A percentile compares a stretch with the other conserved stretches of the same genome.
Conservation (phyloP, 2,797 vertebrate species). For the Typhlichthys eigenmanni region DNA sequence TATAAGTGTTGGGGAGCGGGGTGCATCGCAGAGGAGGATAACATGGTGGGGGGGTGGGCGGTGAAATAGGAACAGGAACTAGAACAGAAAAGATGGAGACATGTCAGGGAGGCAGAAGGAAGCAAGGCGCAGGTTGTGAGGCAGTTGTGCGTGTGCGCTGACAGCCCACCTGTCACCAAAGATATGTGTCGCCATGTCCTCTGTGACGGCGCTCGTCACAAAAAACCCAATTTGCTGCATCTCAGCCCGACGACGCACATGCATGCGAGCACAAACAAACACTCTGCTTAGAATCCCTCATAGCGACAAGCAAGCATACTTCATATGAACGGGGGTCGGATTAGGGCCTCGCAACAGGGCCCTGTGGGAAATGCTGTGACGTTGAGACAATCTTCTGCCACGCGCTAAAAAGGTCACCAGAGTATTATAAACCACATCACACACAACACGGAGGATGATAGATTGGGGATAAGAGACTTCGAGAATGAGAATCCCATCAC, state of each 20-base stretch:
- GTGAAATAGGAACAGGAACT: neutral
- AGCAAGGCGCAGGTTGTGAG: neutral
- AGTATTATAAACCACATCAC: slow-evolving; percentile 11
- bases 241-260: neutral
- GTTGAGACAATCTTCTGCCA: no score
- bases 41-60: neutral
- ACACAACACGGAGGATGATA: neutral
- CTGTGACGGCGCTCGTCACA: slow-evolving; percentile 20
- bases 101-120: neutral
- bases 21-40: neutral
- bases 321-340: no score
- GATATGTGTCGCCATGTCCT: slow-evolving; percentile 6
- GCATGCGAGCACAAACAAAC: slow-evolving; percentile 25
- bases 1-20: neutral
- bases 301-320: neutral
- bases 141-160: slow-evolving; percentile 7
- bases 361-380: no score
- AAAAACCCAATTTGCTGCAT: neutral
- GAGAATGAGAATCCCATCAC: neutral
- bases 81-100: neutral
- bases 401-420: slow-evolving; percentile 2
- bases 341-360: no score
- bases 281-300: slow-evolving; percentile 15
- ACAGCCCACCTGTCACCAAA: slow-evolving; percentile 17
- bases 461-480: neutral